These are phyloP conservation scores for Grallaria varia DNA, from an alignment of 2,113 vertebrate genomes.

Conservation along the genomic window DNA sequence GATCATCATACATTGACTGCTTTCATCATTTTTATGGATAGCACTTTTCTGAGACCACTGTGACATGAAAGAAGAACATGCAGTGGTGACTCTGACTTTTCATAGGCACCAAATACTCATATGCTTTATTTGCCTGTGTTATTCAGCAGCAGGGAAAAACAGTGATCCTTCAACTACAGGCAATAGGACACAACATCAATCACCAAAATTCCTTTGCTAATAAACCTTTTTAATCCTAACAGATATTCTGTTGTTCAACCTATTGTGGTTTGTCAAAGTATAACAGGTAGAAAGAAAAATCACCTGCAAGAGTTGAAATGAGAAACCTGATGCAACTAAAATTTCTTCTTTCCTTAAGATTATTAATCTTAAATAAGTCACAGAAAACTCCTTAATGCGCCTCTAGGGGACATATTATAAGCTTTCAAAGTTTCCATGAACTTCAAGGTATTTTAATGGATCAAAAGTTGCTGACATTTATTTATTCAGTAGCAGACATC, in stretches of 20 bases:
- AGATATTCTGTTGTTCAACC: background rate
- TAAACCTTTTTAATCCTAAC: background rate
- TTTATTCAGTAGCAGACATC: background rate
- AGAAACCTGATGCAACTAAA: background rate
- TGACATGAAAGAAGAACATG: background rate
- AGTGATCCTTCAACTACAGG: background rate
- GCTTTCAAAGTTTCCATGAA: background rate
- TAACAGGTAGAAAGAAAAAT: background rate
- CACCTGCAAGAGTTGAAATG: background rate
- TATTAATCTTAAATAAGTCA: background rate
- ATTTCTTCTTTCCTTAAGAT: background rate
- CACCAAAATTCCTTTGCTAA: background rate
- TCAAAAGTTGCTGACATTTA: background rate
- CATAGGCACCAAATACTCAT: background rate
- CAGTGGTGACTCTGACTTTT: background rate
- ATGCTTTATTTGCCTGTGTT: background rate
- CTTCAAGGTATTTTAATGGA: constrained; percentile 27
- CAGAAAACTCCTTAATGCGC: background rate
- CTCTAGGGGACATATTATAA: background rate
- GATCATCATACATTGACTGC: background rate
- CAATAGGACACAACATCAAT: background rate
- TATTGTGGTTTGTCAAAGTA: background rate
- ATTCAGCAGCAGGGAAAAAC: background rate
- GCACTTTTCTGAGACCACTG: background rate
- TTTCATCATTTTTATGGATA: background rate